A percentile compares a stretch with the other conserved stretches of the same genome.
Conservation (phyloP, 2,797 vertebrate genomes). For the Muscicapa striata region DNA sequence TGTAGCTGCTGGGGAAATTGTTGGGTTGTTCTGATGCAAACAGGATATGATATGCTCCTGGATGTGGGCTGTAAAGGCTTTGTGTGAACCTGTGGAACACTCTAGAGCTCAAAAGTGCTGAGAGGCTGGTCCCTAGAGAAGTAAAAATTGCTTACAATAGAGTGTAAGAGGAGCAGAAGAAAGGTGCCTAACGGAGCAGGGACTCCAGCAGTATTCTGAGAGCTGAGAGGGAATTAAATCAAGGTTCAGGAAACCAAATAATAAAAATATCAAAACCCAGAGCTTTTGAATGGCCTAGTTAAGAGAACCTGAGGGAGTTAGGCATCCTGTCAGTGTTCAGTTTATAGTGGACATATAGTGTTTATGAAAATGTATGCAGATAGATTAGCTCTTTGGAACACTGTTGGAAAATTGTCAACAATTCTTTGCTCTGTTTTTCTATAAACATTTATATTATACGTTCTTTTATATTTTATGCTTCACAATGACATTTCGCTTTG, state of each 20-base stretch:
- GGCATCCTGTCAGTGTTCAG: background rate
- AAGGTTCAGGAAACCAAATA: background rate
- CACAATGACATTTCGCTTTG: slow-evolving; percentile 43
- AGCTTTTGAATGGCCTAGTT: background rate
- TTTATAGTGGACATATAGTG: background rate
- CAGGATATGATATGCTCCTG: slow-evolving; percentile 37
- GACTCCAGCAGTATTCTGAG: background rate
- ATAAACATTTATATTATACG: slow-evolving; percentile 47
- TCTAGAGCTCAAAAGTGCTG: background rate
- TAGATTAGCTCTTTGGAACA: background rate
- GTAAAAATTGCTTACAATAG: background rate
- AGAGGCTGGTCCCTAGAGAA: background rate
- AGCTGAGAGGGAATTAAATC: background rate
- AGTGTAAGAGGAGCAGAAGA: background rate
- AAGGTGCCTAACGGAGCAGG: background rate
- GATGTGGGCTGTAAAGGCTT: slow-evolving; percentile 6
- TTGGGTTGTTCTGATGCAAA: slow-evolving; percentile 26
- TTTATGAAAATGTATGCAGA: slow-evolving; percentile 24
- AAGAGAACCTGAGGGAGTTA: background rate
- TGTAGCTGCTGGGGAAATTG: background rate
- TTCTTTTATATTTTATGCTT: slow-evolving; percentile 34
- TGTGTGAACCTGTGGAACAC: background rate
- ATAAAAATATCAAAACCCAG: background rate
- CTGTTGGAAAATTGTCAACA: background rate
- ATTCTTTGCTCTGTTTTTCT: slow-evolving; percentile 17